Percentiles rank a stretch among this genome's conserved stretches.
Evolutionary conservation across 2,113 vertebrate species (phyloP).

Genomic region (Heliornis fulica): DNA sequence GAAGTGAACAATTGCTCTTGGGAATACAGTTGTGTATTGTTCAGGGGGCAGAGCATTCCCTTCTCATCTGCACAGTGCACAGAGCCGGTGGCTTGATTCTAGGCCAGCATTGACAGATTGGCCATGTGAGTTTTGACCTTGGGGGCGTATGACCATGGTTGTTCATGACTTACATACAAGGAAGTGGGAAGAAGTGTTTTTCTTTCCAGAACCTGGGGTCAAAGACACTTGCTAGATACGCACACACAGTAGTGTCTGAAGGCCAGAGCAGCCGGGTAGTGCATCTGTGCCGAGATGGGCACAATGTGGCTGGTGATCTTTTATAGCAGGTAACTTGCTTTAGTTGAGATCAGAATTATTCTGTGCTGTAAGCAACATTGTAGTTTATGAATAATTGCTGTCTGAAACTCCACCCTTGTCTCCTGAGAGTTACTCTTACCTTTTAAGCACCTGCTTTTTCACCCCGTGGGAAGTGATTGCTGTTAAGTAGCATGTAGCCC

Average conservation of each 20-base stretch:
- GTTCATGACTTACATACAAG: background rate
- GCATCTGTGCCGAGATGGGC: background rate
- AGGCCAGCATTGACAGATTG: background rate
- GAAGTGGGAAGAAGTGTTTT: background rate
- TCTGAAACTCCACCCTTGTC: conserved; percentile 5
- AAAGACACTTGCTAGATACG: background rate
- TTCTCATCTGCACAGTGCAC: background rate
- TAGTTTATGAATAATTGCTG: background rate
- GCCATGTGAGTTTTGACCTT: background rate
- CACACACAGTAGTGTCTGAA: background rate
- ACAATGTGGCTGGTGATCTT: background rate
- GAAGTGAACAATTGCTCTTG: background rate
- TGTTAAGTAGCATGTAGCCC: background rate
- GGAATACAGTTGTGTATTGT: background rate
- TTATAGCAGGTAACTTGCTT: background rate
- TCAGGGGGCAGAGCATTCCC: background rate
- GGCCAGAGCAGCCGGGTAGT: background rate
- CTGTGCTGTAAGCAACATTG: background rate
- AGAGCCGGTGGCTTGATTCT: background rate
- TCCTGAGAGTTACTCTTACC: background rate
- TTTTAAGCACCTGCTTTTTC: background rate
- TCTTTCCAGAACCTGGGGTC: background rate
- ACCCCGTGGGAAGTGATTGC: background rate
- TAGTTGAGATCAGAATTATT: background rate
- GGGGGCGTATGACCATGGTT: rapidly evolving